Evolutionary conservation across 2,888 invertebrate species (phyloP), one percentile per base, ranked within the genome.

Genomic region (Helobdella robusta): DNA sequence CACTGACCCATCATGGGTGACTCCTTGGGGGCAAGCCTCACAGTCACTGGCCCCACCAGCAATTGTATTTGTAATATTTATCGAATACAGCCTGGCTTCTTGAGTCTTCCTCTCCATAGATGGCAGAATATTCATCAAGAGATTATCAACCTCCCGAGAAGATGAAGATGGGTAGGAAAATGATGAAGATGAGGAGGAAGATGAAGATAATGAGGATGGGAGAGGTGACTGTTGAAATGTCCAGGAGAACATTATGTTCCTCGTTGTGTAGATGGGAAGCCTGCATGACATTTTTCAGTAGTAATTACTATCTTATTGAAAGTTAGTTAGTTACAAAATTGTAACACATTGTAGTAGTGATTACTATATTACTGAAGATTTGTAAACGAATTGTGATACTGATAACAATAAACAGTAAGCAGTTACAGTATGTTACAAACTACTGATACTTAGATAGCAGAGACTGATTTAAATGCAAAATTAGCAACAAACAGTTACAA

Each of bases 41-140:
- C 84, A 84, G 4, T 74, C 73, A 2, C 78, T 76, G n/a, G 81
- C 81, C 0, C 84, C 84, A n/a, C 84, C 84, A 36, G 81, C 81
- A 20, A 82, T 71, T 0, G 83, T 82, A 72, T 84, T 84, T 2
- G 83, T 83, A 6, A 84, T 80, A 69, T 81, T 81, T 59, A 85
- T 79, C 40, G 79, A 77, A 74, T 79, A 83, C 63, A 84, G 81
- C 66, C 78, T 78, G 15, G 82, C 83, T 40, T 77, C 73, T 69
- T 83, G 82, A 59, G 5, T 30, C 6, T 50, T 46, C n/a, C n/a
- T 35, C 8, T 5, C 6, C 8, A 20, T 18, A 8, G 15, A 28
- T 18, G 44, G 30, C 15, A 62, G 30, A 20, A 46, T 30, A 23
- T 48, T 30, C 20, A 30, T 30, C 5, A 32, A 30, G 15, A 56